phyloP scores from a whole-genome alignment of 2,113 vertebrate genomes.

The Calypte anna region DNA sequence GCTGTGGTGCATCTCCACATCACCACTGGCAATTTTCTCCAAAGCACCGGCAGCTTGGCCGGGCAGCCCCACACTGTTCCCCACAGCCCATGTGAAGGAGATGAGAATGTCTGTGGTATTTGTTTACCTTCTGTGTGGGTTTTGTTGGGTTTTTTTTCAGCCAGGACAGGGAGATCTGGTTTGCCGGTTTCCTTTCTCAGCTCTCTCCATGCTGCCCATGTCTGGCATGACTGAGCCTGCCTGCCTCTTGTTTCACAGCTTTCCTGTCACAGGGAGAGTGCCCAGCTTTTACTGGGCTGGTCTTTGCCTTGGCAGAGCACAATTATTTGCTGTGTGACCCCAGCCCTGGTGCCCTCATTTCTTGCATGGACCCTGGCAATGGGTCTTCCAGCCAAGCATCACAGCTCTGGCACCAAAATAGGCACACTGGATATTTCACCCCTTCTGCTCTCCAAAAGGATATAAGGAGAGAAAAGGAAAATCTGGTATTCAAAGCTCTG shows the following conservation, averaged over 20 bases:
- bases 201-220: rapidly evolving
- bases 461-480: not conserved
- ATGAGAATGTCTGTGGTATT: not conserved
- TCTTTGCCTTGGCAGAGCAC: not conserved
- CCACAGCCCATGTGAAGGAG: not conserved
- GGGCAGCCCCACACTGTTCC: not conserved
- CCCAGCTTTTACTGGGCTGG: not conserved
- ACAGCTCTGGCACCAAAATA: not conserved
- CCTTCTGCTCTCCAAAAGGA: not conserved
- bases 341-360: not conserved
- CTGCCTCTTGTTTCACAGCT: not conserved
- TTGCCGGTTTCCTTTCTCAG: constrained; percentile 5
- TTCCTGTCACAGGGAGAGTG: not conserved
- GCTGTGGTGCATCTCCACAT: rapidly evolving
- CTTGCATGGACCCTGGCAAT: not conserved
- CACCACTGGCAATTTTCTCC: rapidly evolving
- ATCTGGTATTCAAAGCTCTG: not conserved
- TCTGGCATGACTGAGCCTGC: rapidly evolving
- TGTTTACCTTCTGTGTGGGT: not conserved
- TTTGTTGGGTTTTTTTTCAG: not conserved
- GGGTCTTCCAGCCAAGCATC: not conserved
- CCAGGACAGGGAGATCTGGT: not conserved
- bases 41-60: rapidly evolving
- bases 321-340: not conserved
- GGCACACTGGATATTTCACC: rapidly evolving